These are phyloP conservation scores for Palythoa grandiflora DNA, from an alignment of 92 coral and sea anemone genomes.

Conservation along the genomic window DNA sequence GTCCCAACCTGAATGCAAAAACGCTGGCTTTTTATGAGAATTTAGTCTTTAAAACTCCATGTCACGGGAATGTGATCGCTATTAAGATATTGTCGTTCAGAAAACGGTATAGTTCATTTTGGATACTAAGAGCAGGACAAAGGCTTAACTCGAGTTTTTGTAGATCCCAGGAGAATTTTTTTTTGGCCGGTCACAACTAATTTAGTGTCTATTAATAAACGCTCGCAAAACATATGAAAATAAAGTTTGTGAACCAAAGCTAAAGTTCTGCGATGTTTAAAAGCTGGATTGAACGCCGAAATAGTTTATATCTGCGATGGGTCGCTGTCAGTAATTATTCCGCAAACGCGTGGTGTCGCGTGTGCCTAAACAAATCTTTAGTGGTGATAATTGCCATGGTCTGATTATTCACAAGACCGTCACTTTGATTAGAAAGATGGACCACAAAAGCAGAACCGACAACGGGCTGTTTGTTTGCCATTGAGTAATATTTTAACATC, in stretches of 20 bases:
- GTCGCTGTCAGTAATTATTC: conserved; percentile 6
- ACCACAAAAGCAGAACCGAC: conserved; percentile 9
- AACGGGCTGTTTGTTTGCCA: conserved; percentile 41
- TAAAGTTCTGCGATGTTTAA: neutral
- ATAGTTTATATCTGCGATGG: neutral
- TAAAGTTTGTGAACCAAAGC: neutral
- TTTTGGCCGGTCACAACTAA: neutral
- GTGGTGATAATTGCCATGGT: neutral
- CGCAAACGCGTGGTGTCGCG: conserved; percentile 44
- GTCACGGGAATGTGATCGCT: neutral
- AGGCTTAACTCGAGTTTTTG: neutral
- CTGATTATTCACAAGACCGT: conserved; percentile 16
- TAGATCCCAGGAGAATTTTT: neutral
- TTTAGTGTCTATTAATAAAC: neutral
- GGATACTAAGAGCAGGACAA: neutral
- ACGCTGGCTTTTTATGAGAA: neutral
- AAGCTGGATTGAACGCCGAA: neutral
- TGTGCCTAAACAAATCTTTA: neutral
- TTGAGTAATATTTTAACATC: conserved; percentile 26
- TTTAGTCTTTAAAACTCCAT: neutral
- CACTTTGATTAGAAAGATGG: conserved; percentile 8
- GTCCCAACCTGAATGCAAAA: neutral
- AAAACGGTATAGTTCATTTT: neutral
- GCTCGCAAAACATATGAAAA: neutral
- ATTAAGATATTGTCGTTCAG: conserved; percentile 6